Evolutionary conservation across 2,888 invertebrate genomes (phyloP).

Genomic region (Acanthosoma haemorrhoidale): DNA sequence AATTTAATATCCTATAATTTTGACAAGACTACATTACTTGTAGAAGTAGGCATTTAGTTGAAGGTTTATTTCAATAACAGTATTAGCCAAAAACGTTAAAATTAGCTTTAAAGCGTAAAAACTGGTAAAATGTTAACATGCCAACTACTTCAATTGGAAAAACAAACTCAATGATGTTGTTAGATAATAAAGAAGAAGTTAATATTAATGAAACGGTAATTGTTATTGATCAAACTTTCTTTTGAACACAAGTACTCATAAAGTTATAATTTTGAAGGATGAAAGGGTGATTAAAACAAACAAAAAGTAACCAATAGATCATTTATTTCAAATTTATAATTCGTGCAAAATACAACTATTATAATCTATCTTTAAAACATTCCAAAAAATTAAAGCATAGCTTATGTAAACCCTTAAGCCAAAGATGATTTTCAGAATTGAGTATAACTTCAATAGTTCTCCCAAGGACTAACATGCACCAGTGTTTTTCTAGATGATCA

Average conservation of each 20-base stretch:
- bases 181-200: neutral
- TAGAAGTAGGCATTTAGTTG: no score
- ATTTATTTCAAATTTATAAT: constrained; percentile 16
- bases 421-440: neutral
- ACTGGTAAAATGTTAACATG: neutral
- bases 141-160: neutral
- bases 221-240: neutral
- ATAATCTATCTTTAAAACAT: constrained; percentile 1
- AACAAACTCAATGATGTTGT: neutral
- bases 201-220: neutral
- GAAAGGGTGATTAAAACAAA: constrained; percentile 14
- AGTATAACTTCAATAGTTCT: neutral
- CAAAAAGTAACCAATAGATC: neutral
- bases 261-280: neutral
- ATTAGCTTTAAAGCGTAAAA: constrained; percentile 2
- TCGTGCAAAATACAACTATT: constrained; percentile 16
- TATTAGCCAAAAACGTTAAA: neutral
- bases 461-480: constrained; percentile 12
- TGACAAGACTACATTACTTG: no score
- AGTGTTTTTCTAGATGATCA: neutral
- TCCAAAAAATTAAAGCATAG: constrained; percentile 16
- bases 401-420: constrained; percentile 20
- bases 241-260: neutral
- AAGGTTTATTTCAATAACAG: no score
- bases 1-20: no score